Evolutionary conservation across 2,888 invertebrate species (phyloP), one percentile per base, ranked within the genome.

Genomic region (Caenorhabditis afra): DNA sequence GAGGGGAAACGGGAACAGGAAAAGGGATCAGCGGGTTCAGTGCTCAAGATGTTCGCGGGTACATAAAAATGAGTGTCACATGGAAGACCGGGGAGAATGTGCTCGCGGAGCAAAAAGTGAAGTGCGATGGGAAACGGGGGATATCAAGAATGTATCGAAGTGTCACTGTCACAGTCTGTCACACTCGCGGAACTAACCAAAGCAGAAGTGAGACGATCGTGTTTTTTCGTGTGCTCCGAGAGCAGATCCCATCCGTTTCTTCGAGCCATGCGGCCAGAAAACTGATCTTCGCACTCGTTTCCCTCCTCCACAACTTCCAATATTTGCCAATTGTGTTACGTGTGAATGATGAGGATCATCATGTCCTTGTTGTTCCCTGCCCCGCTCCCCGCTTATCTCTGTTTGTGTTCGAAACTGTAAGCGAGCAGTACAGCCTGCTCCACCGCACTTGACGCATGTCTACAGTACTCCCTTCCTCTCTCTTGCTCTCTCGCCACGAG

Each of bases 401-500:
- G 64, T 71, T 71, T 71, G 62, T 62, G 62, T 64, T 70, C 64
- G 50, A 57, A 62, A 57, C 41, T 64, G 64, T 64, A 71, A 70
- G 62, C 71, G 71, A 71, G 71, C 62, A 58, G 58, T 58, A 29
- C 29, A 45, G 41, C 41, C 39, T 41, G 62, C 50, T 29, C 29
- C 29, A 29, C 29, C 4, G 64, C 64, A 73, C 73, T 73, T 73
- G 73, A 73, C 73, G 73, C 73, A 59, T 71, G 53, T 62, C 64
- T 73, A 73, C 73, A 62, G 73, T 73, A 57, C 29, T n/a, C n/a
- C n/a, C n/a, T n/a, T n/a, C 55, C 39, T 35, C 29, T 47, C 49
- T 11, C 14, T 12, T 16, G 47, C 12, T n/a, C n/a, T n/a, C n/a
- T n/a, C n/a, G n/a, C n/a, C n/a, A n/a, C 22, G 73, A 65, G 64